Base-by-base conservation (phyloP, 1,140 invertebrate genomes). In the Pinna nobilis region DNA sequence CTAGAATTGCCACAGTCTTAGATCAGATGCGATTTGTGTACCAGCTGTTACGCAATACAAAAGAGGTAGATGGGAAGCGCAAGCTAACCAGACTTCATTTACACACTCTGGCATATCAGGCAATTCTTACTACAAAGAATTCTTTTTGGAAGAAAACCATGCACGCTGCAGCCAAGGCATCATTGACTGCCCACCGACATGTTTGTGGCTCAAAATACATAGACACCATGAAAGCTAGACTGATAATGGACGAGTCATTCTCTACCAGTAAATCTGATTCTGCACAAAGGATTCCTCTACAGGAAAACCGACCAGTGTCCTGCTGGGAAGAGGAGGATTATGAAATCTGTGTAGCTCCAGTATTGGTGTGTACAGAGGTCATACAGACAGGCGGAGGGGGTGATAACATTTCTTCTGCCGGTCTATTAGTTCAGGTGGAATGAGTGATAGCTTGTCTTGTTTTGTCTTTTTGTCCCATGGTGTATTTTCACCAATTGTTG, bases 371-470 rank as follows among this genome's bases (percentile, higher is more conserved):
- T 81, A 95, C 94, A 0, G 90, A 95, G 77, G 94, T 94, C 2
- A 91, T 93, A 51, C 93, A 96, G 81, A 96, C 95, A 18, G 95
- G 94, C 0, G 95, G 95, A 0, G 95, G 94, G 15, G 95, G 95
- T 1, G 95, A 97, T 85, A 97, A 96, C 82, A 95, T 97, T 69
- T 96, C 95, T 1, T 94, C 94, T 37, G 94, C 95, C 9, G 95
- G 94, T 23, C 86, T 96, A 4, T 93, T 94, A 20, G 74, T 71
- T 15, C 68, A 76, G 61, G 74, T 76, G 5, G 53, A 66, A 28
- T 70, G 50, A 67, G n/a, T n/a, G n/a, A n/a, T n/a, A n/a, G n/a
- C n/a, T n/a, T n/a, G n/a, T n/a, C n/a, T n/a, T n/a, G n/a, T n/a
- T n/a, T n/a, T n/a, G n/a, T n/a, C n/a, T n/a, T n/a, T n/a, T n/a